Evolutionary conservation across 2,888 invertebrate genomes (phyloP).

Genomic region (Andricus curvator): DNA sequence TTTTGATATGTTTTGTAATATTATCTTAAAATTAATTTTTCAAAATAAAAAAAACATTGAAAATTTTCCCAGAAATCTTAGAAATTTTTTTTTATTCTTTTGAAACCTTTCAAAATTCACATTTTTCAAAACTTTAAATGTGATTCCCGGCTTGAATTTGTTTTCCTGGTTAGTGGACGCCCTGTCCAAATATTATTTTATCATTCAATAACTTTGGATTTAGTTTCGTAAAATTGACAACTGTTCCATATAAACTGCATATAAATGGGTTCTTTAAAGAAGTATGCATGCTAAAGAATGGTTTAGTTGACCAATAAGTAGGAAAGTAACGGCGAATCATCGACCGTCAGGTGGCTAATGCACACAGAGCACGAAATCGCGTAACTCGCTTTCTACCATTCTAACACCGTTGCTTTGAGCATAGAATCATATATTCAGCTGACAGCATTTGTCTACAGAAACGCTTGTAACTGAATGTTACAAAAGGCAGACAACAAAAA

Average conservation of each 20-base stretch:
- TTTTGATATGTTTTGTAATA: too few relatives aligned
- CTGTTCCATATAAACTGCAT: background rate
- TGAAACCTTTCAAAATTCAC: too few relatives aligned
- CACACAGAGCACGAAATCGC: constrained; percentile 59
- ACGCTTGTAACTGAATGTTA: constrained; percentile 5
- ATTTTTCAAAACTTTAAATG: too few relatives aligned
- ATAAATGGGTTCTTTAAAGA: background rate
- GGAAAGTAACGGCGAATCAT: constrained; percentile 57
- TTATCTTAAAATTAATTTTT: too few relatives aligned
- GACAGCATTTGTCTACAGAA: constrained; percentile 18
- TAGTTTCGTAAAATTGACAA: background rate
- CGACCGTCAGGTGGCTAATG: constrained; percentile 56
- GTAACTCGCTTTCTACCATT: constrained; percentile 64
- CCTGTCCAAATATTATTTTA: too few relatives aligned
- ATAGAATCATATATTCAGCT: constrained; percentile 18
- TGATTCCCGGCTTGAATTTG: too few relatives aligned
- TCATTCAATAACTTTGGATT: too few relatives aligned
- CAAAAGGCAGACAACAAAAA: constrained; percentile 31
- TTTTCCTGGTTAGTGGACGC: too few relatives aligned
- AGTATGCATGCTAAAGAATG: background rate
- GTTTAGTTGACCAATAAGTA: constrained; percentile 17
- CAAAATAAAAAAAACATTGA: too few relatives aligned
- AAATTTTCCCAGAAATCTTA: too few relatives aligned
- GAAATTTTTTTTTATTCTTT: too few relatives aligned
- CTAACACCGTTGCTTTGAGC: constrained; percentile 55